phyloP scores from a whole-genome alignment of 2,797 vertebrate genomes.

The Epinephelus coioides region DNA sequence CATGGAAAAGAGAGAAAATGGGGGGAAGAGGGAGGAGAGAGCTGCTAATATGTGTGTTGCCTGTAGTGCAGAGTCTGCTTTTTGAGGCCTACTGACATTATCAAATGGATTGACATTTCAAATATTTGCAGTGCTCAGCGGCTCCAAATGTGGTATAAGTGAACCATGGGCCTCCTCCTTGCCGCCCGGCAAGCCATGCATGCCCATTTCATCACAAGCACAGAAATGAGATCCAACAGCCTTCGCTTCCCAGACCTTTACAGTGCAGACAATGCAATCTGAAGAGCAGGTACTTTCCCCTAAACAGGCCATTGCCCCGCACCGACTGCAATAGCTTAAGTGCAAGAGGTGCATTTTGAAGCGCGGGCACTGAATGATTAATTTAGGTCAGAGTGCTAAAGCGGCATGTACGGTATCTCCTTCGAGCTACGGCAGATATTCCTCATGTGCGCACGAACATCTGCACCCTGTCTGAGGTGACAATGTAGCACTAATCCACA shows the following conservation, averaged over 20 bases:
- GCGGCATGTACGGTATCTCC: background rate
- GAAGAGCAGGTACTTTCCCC: conserved; percentile 57
- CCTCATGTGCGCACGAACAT: conserved; percentile 18
- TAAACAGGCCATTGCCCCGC: conserved; percentile 48
- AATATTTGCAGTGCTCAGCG: conserved; percentile 92
- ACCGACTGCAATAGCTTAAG: conserved; percentile 29
- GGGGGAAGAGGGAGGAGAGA: background rate
- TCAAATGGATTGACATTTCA: conserved; percentile 95
- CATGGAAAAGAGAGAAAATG: conserved; percentile 4
- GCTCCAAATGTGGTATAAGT: conserved; percentile 89
- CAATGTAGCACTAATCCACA: conserved; percentile 49
- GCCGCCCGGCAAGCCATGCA: conserved; percentile 85
- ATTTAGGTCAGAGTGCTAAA: conserved; percentile 50
- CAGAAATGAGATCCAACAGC: conserved; percentile 88
- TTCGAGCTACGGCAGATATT: conserved; percentile 35
- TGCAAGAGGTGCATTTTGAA: conserved; percentile 53
- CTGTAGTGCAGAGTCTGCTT: conserved; percentile 86
- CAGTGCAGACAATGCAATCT: conserved; percentile 62
- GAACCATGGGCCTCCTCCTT: conserved; percentile 79
- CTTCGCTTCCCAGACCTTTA: conserved; percentile 82
- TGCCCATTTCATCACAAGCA: conserved; percentile 89
- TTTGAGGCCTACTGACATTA: conserved; percentile 91
- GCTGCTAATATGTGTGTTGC: conserved; percentile 80
- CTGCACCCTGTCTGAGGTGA: conserved; percentile 26
- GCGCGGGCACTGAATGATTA: conserved; percentile 46